A percentile compares a stretch with the other conserved stretches of the same genome.
Evolutionary conservation across 2,797 vertebrate genomes (phyloP).

Genomic region (Alosa sapidissima): DNA sequence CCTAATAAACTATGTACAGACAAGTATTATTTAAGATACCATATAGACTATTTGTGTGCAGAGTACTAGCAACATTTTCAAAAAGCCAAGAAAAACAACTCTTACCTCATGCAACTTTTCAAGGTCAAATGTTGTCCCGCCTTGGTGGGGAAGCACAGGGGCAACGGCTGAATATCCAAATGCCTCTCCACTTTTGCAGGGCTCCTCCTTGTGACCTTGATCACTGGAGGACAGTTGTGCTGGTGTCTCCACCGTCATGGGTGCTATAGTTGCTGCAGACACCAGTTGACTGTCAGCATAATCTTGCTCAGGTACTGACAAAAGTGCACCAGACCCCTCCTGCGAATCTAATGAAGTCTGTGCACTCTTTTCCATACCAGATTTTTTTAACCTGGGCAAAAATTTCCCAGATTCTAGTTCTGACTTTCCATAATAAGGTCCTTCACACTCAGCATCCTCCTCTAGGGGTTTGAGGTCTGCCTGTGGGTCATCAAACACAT

Average conservation of each 20-base stretch:
- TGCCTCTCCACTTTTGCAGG: constrained; percentile 75
- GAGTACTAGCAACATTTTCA: no score
- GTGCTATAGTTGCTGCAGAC: constrained; percentile 68
- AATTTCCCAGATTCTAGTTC: constrained; percentile 99
- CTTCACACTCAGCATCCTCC: constrained; percentile 97
- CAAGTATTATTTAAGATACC: no score
- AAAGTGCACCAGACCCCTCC: constrained; percentile 84
- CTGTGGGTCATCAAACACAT: constrained; percentile 92
- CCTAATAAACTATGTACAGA: no score
- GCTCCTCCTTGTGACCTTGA: constrained; percentile 80
- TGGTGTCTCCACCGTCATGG: constrained; percentile 68
- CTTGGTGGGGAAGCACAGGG: constrained; percentile 73
- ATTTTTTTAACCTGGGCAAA: constrained; percentile 94
- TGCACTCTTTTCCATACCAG: constrained; percentile 99
- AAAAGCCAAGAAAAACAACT: neutral
- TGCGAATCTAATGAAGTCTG: constrained; percentile 98
- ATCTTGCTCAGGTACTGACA: constrained; percentile 80
- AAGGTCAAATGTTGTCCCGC: constrained; percentile 80
- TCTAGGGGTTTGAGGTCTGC: constrained; percentile 97
- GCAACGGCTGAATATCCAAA: constrained; percentile 78
- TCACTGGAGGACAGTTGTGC: constrained; percentile 61
- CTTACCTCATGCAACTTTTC: constrained; percentile 86
- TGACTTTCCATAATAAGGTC: constrained; percentile 95
- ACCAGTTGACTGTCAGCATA: constrained; percentile 85
- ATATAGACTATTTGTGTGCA: no score